These are phyloP conservation scores for Eupithecia pulchellata DNA, from an alignment of 2,888 invertebrate species.

Conservation along the genomic window DNA sequence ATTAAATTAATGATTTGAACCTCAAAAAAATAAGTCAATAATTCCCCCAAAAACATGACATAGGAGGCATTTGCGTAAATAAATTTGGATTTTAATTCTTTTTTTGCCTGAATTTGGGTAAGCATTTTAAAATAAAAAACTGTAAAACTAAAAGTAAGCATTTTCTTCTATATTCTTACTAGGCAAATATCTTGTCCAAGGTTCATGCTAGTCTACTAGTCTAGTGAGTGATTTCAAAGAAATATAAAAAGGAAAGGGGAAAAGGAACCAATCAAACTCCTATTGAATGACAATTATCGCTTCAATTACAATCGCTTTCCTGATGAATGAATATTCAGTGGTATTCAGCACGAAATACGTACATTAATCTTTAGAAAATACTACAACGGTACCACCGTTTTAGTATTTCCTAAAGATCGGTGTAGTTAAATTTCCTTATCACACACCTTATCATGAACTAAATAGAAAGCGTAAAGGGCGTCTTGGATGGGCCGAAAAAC, in stretches of 20 bases:
- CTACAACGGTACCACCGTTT: background rate
- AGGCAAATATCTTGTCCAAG: background rate
- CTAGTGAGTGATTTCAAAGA: conserved; percentile 23
- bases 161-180: background rate
- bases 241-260: conserved; percentile 44
- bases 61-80: too few species aligned
- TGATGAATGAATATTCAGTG: conserved; percentile 37
- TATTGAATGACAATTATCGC: conserved; percentile 45
- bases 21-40: too few species aligned
- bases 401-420: background rate
- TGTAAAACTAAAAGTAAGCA: background rate
- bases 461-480: background rate
- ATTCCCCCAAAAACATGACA: too few species aligned
- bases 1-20: too few species aligned
- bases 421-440: background rate
- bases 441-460: background rate
- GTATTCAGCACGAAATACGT: conserved; percentile 19
- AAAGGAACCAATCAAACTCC: conserved; percentile 45
- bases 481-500: background rate
- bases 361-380: too few species aligned
- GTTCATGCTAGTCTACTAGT: background rate
- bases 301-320: conserved; percentile 40
- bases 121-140: background rate
- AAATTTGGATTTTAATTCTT: background rate
- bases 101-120: background rate